Evolutionary conservation across 2,888 invertebrate species (phyloP).

Genomic region (Cantharis rufa): DNA sequence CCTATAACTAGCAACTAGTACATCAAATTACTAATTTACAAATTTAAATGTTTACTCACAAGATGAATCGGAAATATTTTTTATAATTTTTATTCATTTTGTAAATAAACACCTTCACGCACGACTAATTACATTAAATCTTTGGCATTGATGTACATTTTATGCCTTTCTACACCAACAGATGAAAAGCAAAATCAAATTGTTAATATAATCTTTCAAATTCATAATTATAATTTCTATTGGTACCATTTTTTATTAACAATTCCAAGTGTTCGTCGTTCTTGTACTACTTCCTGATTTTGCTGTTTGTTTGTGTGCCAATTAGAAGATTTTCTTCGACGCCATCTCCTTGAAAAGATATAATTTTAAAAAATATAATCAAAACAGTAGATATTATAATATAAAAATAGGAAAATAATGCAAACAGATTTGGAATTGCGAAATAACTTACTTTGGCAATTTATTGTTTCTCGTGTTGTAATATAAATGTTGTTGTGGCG

Average conservation of each 20-base stretch:
- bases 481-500: conserved; percentile 38
- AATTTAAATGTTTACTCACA: not conserved
- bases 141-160: conserved; percentile 12
- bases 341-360: conserved; percentile 45
- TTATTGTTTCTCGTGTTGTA: conserved; percentile 49
- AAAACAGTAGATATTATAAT: not conserved
- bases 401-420: not conserved
- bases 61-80: not conserved
- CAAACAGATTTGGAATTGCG: not conserved
- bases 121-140: conserved; percentile 7
- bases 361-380: not conserved
- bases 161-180: conserved; percentile 2
- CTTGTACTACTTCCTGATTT: conserved; percentile 37
- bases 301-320: conserved; percentile 43
- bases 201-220: not conserved
- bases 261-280: conserved; percentile 22
- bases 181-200: not conserved
- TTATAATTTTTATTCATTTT: not conserved
- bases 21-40: conserved; percentile 11
- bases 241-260: conserved; percentile 35
- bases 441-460: conserved; percentile 53
- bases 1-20: conserved; percentile 7
- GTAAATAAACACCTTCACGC: not conserved
- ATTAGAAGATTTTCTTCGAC: conserved; percentile 49
- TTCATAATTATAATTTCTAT: conserved; percentile 11